These are phyloP conservation scores for Gymnogyps californianus DNA, from an alignment of 2,113 vertebrate species.

Conservation along the genomic window DNA sequence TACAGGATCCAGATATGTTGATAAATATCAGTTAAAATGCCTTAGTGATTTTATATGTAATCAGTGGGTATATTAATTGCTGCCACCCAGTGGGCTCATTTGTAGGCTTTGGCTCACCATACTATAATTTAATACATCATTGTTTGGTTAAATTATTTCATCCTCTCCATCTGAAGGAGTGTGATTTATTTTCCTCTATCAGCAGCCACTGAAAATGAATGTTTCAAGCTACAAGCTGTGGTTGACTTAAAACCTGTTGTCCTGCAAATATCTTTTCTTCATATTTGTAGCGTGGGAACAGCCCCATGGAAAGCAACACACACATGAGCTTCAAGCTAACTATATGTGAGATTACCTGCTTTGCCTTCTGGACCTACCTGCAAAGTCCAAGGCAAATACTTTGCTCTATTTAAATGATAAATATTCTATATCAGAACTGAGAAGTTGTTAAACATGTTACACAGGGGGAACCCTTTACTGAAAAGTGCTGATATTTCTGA, in stretches of 20 bases:
- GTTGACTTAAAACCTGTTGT: background rate
- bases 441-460: background rate
- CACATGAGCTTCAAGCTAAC: background rate
- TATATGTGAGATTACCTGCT: background rate
- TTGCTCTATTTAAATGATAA: background rate
- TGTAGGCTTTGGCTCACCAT: constrained; percentile 11
- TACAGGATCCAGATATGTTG: background rate
- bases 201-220: background rate
- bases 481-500: background rate
- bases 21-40: background rate
- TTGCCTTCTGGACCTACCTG: background rate
- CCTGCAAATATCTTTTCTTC: background rate
- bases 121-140: background rate
- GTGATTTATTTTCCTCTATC: constrained; percentile 4
- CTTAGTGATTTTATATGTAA: background rate
- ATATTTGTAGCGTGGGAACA: background rate
- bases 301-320: background rate
- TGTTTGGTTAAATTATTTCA: constrained; percentile 35
- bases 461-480: background rate
- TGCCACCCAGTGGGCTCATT: background rate
- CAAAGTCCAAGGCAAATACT: background rate
- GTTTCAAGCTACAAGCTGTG: background rate
- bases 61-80: constrained; percentile 25
- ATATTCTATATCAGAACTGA: background rate
- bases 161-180: background rate